These are phyloP conservation scores for Aleiodes sp. DNA, from an alignment of 1,140 invertebrate species.

Conservation along the genomic window DNA sequence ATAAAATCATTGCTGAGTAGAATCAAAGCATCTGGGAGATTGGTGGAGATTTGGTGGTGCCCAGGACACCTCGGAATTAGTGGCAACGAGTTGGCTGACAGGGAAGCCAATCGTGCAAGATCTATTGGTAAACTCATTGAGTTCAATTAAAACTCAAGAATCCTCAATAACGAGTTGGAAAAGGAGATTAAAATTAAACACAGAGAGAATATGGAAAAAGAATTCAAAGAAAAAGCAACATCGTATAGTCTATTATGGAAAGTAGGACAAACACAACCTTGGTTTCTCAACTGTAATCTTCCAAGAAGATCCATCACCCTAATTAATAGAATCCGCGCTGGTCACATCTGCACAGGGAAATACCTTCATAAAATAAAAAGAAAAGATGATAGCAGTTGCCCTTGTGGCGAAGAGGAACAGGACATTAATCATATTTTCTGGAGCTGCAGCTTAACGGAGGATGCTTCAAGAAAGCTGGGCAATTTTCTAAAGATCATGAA, in stretches of 20 bases:
- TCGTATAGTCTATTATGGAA: background rate
- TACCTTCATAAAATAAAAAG: background rate
- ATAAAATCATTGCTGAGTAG: slow-evolving; percentile 12
- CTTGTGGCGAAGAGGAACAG: background rate
- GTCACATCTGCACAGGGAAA: background rate
- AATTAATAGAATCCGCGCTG: slow-evolving; percentile 14
- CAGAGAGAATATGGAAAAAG: background rate
- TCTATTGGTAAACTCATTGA: background rate
- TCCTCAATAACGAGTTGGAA: background rate
- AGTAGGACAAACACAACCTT: background rate
- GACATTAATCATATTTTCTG: slow-evolving; percentile 15
- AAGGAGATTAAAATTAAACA: background rate
- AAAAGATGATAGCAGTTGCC: background rate
- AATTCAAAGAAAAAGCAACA: background rate
- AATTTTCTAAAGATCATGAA: background rate
- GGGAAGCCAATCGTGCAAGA: background rate
- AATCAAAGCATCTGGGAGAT: background rate
- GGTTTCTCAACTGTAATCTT: background rate
- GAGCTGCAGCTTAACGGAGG: background rate
- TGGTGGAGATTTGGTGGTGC: background rate
- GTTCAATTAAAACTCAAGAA: background rate
- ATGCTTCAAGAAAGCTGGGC: background rate
- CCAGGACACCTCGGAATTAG: background rate
- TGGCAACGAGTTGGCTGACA: background rate
- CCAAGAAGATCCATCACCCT: background rate